Evolutionary conservation across 2,888 invertebrate genomes (phyloP), one percentile per base, ranked within the genome.

Genomic region (Entomobrya proxima): DNA sequence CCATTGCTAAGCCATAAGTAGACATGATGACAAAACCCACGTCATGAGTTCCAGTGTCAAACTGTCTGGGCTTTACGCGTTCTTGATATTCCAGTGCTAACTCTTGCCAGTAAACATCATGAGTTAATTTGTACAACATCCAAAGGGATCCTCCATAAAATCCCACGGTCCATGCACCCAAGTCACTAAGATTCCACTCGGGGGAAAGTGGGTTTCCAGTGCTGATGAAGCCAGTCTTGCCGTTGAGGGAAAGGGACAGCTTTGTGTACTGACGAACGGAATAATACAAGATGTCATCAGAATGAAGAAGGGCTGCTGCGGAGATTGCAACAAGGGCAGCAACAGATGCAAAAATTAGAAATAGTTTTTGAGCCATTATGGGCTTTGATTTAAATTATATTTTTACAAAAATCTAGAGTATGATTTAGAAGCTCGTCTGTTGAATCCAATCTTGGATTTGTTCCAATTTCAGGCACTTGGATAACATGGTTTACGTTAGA

Each of bases 21-120:
- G 88, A 87, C 90, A 90, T 90, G 44, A 90, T 90, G 11, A 90
- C 87, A 64, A 89, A 90, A 6, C 90, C 90, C 24, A 89, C 86
- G 52, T 90, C 90, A 78, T 90, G 90, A n/a, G 87, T 89, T 11
- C 79, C 78, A 0, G 86, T 88, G 76, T 90, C 89, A 76, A 83
- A 87, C 44, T 89, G 85, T 6, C 89, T 67, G 1, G 72, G 72
- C n/a, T 77, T 78, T 1, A 90, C 75, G 37, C 87, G 78, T 52
- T 86, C 88, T 76, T 89, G 90, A 24, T 85, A 88, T 15, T 74
- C 81, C 18, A 85, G 32, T 4, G 89, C 90, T 18, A 85, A 52
- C 1, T 21, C 40, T 11, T 84, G 85, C 90, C 90, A 89, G 37
- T 86, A 83, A 0, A 61, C 52, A 32, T 86, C 87, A 6, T 67